A percentile compares a stretch with the other conserved stretches of the same genome.
Evolutionary conservation across 2,888 invertebrate genomes (phyloP).

Genomic region (Lysandra bellargus): DNA sequence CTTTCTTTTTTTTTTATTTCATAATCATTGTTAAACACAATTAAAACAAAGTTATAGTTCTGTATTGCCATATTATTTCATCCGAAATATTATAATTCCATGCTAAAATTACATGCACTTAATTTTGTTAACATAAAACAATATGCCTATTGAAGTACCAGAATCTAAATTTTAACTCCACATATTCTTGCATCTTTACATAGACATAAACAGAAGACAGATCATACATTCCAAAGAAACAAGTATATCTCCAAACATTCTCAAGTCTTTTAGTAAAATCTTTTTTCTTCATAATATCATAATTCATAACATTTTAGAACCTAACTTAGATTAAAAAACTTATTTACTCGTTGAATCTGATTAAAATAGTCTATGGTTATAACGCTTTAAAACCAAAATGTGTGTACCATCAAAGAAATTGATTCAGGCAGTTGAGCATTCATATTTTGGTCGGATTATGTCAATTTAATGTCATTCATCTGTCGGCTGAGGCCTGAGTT

Average conservation of each 20-base stretch:
- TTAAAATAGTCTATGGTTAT: not conserved
- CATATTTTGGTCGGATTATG: too few species aligned
- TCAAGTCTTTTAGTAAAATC: not conserved
- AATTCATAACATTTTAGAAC: constrained; percentile 7
- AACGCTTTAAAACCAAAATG: not conserved
- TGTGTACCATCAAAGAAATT: too few species aligned
- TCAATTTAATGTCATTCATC: too few species aligned
- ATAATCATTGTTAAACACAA: not conserved
- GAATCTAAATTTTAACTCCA: not conserved
- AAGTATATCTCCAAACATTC: constrained; percentile 4
- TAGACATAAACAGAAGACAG: not conserved
- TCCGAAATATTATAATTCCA: not conserved
- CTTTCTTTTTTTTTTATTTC: not conserved
- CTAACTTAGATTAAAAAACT: not conserved
- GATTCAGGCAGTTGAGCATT: too few species aligned
- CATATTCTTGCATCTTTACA: not conserved
- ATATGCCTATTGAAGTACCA: not conserved
- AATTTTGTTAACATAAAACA: not conserved
- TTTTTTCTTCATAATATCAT: not conserved
- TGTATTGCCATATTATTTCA: constrained; percentile 1
- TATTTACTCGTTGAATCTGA: constrained; percentile 7
- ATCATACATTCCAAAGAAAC: constrained; percentile 10
- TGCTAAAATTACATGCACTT: not conserved
- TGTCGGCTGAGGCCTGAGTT: too few species aligned
- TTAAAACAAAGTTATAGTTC: not conserved